A percentile compares a stretch with the other conserved stretches of the same genome.
Conservation (phyloP, 2,888 invertebrate genomes). For the Merodon equestris region DNA sequence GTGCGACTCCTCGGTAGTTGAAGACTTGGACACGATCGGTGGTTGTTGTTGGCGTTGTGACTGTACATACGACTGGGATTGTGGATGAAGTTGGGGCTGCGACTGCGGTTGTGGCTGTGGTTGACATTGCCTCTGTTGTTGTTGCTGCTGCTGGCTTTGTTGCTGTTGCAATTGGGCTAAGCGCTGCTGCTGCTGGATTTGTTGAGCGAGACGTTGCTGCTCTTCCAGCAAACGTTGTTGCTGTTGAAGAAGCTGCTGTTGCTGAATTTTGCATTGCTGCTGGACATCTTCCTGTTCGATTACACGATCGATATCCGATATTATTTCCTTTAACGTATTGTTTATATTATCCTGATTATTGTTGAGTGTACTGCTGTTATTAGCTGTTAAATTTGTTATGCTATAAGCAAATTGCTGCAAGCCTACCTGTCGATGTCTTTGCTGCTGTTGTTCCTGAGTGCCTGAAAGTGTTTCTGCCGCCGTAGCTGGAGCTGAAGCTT, state of each 20-base stretch:
- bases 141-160: slow-evolving; percentile 11
- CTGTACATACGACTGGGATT: neutral
- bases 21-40: slow-evolving; percentile 44
- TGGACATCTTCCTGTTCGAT: slow-evolving; percentile 79
- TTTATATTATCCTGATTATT: slow-evolving; percentile 80
- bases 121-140: slow-evolving; percentile 29
- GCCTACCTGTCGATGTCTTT: slow-evolving; percentile 56
- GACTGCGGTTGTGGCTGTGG: slow-evolving; percentile 26
- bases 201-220: slow-evolving; percentile 40
- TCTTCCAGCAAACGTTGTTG: slow-evolving; percentile 37
- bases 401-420: slow-evolving; percentile 52
- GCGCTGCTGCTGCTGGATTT: slow-evolving; percentile 57
- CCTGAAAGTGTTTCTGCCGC: slow-evolving; percentile 5
- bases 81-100: slow-evolving; percentile 11
- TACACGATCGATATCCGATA: slow-evolving; percentile 82
- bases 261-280: slow-evolving; percentile 49
- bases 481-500: slow-evolving; percentile 12
- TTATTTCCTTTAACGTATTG: slow-evolving; percentile 82
- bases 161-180: slow-evolving; percentile 28
- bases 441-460: slow-evolving; percentile 35
- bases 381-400: slow-evolving; percentile 61
- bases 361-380: slow-evolving; percentile 62
- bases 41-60: slow-evolving; percentile 39
- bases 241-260: slow-evolving; percentile 60
- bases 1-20: slow-evolving; percentile 66